Percentiles rank a stretch among this genome's conserved stretches.
phyloP scores from a whole-genome alignment of 37 sponge, comb jelly and placozoan species.

The Halichondria panicea region DNA sequence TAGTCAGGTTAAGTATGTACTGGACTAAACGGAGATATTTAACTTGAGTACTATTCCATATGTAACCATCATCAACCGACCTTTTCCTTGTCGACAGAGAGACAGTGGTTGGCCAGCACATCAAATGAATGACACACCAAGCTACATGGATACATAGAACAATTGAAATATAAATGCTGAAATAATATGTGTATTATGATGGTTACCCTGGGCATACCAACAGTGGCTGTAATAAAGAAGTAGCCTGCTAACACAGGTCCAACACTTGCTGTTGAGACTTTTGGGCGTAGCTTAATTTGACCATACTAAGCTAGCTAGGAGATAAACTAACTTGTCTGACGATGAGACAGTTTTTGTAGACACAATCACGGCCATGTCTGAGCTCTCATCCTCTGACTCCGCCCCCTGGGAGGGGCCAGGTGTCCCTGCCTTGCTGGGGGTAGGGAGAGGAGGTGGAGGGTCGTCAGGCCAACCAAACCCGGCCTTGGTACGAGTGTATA shows the following conservation, averaged over 20 bases:
- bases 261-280: too few relatives aligned
- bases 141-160: constrained; percentile 11
- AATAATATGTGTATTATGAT: neutral
- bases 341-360: constrained; percentile 9
- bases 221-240: neutral
- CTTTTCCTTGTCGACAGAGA: constrained; percentile 12
- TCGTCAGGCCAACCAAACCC: constrained; percentile 79
- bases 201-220: neutral
- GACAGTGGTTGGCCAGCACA: constrained; percentile 61
- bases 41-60: neutral
- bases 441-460: constrained; percentile 15
- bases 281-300: too few relatives aligned
- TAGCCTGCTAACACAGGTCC: neutral
- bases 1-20: too few relatives aligned
- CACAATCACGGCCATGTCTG: neutral
- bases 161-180: neutral
- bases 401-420: too few relatives aligned
- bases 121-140: constrained; percentile 58
- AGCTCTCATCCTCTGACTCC: constrained; percentile 28
- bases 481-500: constrained; percentile 71
- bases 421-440: neutral
- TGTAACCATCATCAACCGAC: neutral
- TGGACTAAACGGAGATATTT: neutral
- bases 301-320: neutral
- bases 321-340: constrained; percentile 12